Evolutionary conservation across 2,797 vertebrate species (phyloP).

Genomic region (Macropus fuliginosus): DNA sequence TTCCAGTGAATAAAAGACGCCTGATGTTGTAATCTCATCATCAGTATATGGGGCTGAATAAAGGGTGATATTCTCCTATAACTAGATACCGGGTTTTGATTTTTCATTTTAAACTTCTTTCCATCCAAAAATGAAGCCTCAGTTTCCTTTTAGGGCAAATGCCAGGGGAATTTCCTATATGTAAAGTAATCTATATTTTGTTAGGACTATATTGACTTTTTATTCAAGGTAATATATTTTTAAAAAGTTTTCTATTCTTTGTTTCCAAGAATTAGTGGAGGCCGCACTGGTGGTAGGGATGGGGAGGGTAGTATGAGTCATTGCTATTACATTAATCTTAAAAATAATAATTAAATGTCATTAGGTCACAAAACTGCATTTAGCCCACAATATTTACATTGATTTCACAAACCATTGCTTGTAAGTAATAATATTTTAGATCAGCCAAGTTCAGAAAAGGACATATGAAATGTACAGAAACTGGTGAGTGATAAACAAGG

Average conservation of each 20-base stretch:
- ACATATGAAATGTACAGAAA: not conserved
- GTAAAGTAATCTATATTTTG: constrained; percentile 47
- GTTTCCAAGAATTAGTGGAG: not conserved
- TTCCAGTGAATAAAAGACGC: constrained; percentile 66
- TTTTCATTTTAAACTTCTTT: constrained; percentile 73
- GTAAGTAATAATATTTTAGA: not conserved
- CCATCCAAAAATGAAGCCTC: constrained; percentile 42
- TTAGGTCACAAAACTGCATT: not conserved
- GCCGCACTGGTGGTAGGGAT: not conserved
- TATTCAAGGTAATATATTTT: constrained; percentile 10
- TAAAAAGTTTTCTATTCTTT: not conserved
- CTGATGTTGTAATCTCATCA: constrained; percentile 67
- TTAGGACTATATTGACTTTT: constrained; percentile 35
- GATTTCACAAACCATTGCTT: not conserved
- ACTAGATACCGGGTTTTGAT: constrained; percentile 60
- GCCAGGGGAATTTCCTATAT: not conserved
- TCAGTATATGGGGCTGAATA: constrained; percentile 60
- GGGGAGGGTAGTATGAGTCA: not conserved
- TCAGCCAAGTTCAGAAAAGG: not conserved
- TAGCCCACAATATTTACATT: not conserved
- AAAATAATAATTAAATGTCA: not conserved
- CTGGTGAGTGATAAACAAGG: not conserved
- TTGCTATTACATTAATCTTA: constrained; percentile 49
- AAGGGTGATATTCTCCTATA: constrained; percentile 10
- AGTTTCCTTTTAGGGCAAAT: constrained; percentile 14